Conservation (phyloP, 2,888 invertebrate species). For the Unio pictorum region DNA sequence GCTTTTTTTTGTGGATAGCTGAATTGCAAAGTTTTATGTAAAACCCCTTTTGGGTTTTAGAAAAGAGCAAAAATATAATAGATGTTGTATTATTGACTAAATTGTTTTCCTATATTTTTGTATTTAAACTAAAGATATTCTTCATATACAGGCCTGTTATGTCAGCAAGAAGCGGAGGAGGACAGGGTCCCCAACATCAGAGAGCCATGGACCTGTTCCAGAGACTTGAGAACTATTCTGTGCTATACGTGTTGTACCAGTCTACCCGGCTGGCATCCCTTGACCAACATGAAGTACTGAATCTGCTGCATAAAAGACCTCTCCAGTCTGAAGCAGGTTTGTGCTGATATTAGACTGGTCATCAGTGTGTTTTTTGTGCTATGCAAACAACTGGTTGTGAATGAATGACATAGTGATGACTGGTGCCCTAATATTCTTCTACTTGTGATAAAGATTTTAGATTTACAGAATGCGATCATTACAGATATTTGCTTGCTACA, state of each 20-base stretch:
- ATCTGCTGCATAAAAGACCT: constrained; percentile 58
- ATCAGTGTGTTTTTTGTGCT: background rate
- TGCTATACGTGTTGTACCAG: constrained; percentile 63
- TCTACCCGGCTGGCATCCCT: constrained; percentile 57
- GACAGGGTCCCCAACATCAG: constrained; percentile 29
- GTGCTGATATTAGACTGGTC: background rate
- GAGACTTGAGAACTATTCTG: constrained; percentile 63
- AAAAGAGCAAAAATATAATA: too few species aligned
- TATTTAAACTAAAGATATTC: background rate
- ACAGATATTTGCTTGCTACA: too few species aligned
- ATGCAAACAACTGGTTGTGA: background rate
- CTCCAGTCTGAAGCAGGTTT: constrained; percentile 31
- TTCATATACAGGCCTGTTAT: constrained; percentile 29
- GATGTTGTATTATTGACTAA: too few species aligned
- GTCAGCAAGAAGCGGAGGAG: constrained; percentile 14
- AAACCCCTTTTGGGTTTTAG: too few species aligned
- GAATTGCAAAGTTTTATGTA: too few species aligned
- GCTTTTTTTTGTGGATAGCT: too few species aligned
- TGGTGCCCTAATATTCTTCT: too few species aligned
- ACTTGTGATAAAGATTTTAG: too few species aligned
- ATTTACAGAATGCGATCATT: too few species aligned
- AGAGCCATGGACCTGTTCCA: constrained; percentile 58
- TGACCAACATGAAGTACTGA: constrained; percentile 57
- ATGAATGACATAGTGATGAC: too few species aligned
- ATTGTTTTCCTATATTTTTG: too few species aligned